These are phyloP conservation scores for Coreius guichenoti DNA, from an alignment of 2,797 vertebrate species.

Conservation along the genomic window DNA sequence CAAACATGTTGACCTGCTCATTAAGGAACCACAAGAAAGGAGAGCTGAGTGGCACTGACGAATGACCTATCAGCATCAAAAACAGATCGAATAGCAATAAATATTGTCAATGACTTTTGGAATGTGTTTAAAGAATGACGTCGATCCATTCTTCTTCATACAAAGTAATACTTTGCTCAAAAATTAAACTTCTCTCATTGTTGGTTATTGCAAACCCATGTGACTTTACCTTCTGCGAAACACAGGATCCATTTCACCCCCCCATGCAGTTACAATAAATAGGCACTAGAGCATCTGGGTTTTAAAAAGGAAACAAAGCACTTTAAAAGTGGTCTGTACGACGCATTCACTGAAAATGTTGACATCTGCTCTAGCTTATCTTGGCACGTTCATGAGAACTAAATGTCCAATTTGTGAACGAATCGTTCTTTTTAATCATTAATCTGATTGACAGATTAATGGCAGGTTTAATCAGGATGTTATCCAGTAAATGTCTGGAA, in stretches of 20 bases:
- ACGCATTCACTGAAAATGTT: background rate
- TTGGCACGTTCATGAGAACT: background rate
- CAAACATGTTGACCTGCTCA: slow-evolving; percentile 77
- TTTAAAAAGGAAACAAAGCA: slow-evolving; percentile 2
- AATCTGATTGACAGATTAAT: background rate
- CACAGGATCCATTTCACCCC: rapidly evolving
- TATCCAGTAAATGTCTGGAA: background rate
- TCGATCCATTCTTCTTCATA: background rate
- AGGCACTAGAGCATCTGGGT: background rate
- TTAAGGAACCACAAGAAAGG: slow-evolving; percentile 58
- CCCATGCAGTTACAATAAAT: background rate
- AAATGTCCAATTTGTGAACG: background rate
- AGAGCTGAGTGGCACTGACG: slow-evolving; percentile 25
- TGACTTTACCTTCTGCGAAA: background rate
- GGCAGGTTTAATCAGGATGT: background rate
- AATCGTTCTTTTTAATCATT: background rate
- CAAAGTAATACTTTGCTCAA: background rate
- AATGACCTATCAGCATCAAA: slow-evolving; percentile 2
- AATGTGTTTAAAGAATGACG: background rate
- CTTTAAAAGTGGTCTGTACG: background rate
- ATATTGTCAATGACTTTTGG: background rate
- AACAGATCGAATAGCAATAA: background rate
- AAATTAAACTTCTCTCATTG: background rate
- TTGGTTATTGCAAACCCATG: background rate
- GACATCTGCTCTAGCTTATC: slow-evolving; percentile 23